Evolutionary conservation across 2,888 invertebrate species (phyloP), one percentile per base, ranked within the genome.

Genomic region (Troglohyphantes excavatus): DNA sequence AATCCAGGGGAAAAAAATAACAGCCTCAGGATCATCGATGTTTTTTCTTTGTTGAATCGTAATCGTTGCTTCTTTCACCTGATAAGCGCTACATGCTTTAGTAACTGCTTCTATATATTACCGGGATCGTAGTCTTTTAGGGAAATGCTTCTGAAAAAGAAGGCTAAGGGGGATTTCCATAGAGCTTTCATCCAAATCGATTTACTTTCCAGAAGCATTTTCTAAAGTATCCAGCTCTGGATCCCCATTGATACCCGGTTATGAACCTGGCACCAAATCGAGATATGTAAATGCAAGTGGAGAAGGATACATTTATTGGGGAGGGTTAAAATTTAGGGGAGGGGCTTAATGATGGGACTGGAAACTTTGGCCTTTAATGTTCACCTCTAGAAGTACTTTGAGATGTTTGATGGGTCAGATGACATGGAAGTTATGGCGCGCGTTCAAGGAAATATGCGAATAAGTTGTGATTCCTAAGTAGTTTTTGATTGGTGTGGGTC

Each of bases 211-310:
- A 43, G 27, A 23, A 68, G 29, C 82, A 82, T 72, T 82, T 59
- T 29, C 43, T 21, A 6, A 61, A 13, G 65, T 65, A 63, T 61
- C 73, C 63, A 83, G 73, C 29, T 70, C 13, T 5, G 43, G 23
- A 39, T 72, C 82, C 61, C 72, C 43, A 73, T 73, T 73, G 73
- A 83, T 72, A 65, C 65, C 63, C 73, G 27, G 63, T 73, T 83
- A 83, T 83, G 46, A 83, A 65, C 73, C 63, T 29, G 29, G 65
- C 19, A 65, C 27, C 63, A 65, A 73, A 82, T 82, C 73, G 46
- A n/a, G 27, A 27, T 83, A 83, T 83, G 83, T 63, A 83, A 83
- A 83, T 83, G 73, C 65, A 19, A 9, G 59, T n/a, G 29, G 11
- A 2, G 33, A 61, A 27, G 27, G 27, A 27, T 17, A 19, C 21